phyloP scores from a whole-genome alignment of 2,888 invertebrate species.

The Tachystola acroxantha region DNA sequence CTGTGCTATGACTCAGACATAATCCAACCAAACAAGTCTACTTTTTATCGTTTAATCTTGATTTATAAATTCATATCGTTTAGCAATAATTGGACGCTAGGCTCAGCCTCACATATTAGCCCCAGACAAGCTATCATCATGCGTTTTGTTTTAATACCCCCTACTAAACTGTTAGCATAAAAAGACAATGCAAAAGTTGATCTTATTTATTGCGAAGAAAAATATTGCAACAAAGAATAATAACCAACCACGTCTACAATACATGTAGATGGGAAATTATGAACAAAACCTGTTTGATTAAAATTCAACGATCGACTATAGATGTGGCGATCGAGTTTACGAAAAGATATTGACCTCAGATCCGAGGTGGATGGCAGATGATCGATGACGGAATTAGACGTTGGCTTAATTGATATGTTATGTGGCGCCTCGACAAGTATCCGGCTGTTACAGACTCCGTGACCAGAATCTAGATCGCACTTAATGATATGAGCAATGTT shows the following conservation, averaged over 20 bases:
- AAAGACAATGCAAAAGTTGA: conserved; percentile 14
- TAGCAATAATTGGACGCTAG: conserved; percentile 50
- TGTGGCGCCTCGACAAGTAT: conserved; percentile 52
- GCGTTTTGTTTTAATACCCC: conserved; percentile 35
- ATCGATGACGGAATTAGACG: conserved; percentile 59
- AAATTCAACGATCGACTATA: conserved; percentile 50
- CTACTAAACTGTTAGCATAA: conserved; percentile 21
- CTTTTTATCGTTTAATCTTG: conserved; percentile 31
- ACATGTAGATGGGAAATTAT: conserved; percentile 29
- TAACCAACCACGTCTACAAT: conserved; percentile 18
- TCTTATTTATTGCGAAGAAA: conserved; percentile 18
- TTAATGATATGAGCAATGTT: conserved; percentile 17
- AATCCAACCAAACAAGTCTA: conserved; percentile 21
- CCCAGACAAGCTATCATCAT: conserved; percentile 41
- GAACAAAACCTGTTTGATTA: conserved; percentile 53
- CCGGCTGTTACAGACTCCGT: conserved; percentile 27
- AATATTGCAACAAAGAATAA: conserved; percentile 21
- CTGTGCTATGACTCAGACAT: conserved; percentile 28
- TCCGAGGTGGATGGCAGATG: conserved; percentile 60
- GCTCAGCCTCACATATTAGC: conserved; percentile 33
- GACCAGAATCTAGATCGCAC: conserved; percentile 38
- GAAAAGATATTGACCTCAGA: conserved; percentile 68
- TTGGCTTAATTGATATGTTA: conserved; percentile 54
- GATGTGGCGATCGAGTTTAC: conserved; percentile 47
- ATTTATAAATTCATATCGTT: conserved; percentile 50